These are phyloP conservation scores for Pygoscelis antarcticus DNA, from an alignment of 2,113 vertebrate species.

Conservation along the genomic window DNA sequence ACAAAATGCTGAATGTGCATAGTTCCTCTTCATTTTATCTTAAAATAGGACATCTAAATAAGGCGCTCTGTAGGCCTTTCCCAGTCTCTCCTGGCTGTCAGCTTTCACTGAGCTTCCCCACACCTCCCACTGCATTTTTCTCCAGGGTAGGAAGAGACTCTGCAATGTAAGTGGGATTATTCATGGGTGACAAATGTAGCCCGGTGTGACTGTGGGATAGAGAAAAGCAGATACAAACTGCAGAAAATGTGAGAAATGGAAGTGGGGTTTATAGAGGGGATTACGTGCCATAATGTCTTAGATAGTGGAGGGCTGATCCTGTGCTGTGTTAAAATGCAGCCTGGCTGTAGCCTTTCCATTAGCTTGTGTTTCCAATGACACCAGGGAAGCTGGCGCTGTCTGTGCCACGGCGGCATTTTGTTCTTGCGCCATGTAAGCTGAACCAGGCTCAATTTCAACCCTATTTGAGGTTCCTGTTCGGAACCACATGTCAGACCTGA, in stretches of 20 bases:
- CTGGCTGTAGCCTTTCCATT: background rate
- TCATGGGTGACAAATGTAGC: conserved; percentile 63
- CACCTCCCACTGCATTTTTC: conserved; percentile 67
- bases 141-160: conserved; percentile 61
- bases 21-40: conserved; percentile 54
- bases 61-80: conserved; percentile 60
- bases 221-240: conserved; percentile 48
- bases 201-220: conserved; percentile 12
- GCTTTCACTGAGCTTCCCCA: conserved; percentile 69
- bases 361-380: background rate
- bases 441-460: background rate
- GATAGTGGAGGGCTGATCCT: background rate
- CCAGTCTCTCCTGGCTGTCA: conserved; percentile 67
- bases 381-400: background rate
- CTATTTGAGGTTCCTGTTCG: background rate
- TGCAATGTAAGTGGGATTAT: conserved; percentile 62
- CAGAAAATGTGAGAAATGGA: background rate
- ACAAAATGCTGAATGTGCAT: conserved; percentile 64
- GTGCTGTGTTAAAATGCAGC: background rate
- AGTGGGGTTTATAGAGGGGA: background rate
- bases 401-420: background rate
- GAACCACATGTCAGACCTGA: background rate
- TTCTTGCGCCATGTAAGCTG: background rate
- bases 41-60: conserved; percentile 68
- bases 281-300: background rate